Conservation (phyloP, 1,140 invertebrate genomes). For the Platyscapa corneri region DNA sequence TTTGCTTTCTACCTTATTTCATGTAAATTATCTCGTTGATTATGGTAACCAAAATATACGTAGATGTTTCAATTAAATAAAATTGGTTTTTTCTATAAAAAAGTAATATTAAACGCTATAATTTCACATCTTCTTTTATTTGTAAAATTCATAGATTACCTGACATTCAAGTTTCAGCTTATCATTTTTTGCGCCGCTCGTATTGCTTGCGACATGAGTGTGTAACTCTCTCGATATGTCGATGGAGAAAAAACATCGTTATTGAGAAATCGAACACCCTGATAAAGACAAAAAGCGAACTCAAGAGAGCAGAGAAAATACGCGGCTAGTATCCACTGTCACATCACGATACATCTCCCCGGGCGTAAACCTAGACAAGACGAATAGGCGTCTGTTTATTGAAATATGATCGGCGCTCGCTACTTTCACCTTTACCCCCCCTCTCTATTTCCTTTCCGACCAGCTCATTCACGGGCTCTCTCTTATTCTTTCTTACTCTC, state of each 20-base stretch:
- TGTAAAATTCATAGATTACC: too few species aligned
- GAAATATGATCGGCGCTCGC: constrained; percentile 39
- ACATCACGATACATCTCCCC: constrained; percentile 11
- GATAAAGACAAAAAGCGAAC: not conserved
- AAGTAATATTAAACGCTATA: too few species aligned
- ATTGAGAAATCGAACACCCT: not conserved
- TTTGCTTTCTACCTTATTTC: too few species aligned
- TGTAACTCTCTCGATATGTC: not conserved
- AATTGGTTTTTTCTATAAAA: too few species aligned
- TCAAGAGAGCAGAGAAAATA: not conserved
- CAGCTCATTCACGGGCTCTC: not conserved
- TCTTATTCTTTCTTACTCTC: not conserved
- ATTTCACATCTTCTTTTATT: too few species aligned
- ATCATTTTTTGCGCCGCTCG: too few species aligned
- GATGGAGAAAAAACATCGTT: not conserved
- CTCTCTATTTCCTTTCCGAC: too few species aligned
- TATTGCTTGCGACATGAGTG: too few species aligned
- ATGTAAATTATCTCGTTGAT: too few species aligned
- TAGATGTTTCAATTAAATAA: too few species aligned
- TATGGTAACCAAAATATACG: too few species aligned
- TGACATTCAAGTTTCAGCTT: too few species aligned
- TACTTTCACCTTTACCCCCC: not conserved
- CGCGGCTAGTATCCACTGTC: not conserved
- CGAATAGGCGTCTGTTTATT: not conserved
- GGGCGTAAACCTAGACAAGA: constrained; percentile 34